Percentiles rank a stretch among this genome's conserved stretches.
Evolutionary conservation across 2,888 invertebrate species (phyloP).

Genomic region (Prostheceraeus crozeri): DNA sequence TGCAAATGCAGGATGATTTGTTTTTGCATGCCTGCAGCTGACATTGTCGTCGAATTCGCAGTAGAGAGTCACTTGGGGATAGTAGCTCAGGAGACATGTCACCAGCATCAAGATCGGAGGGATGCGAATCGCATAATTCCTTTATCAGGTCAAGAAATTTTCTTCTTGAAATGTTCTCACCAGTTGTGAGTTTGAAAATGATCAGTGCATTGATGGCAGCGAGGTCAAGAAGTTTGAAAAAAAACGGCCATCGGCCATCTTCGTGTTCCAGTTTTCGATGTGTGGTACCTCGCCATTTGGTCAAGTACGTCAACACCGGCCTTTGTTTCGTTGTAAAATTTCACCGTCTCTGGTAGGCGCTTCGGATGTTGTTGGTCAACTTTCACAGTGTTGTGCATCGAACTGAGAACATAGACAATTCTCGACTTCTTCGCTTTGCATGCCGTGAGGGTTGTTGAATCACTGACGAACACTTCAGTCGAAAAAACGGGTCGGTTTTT

Average conservation of each 20-base stretch:
- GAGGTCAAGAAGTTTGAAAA: conserved; percentile 7
- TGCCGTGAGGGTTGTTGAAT: conserved; percentile 10
- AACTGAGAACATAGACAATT: conserved; percentile 24
- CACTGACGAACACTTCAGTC: not conserved
- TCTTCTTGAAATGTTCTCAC: conserved; percentile 4
- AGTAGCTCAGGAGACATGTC: not conserved
- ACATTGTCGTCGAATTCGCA: not conserved
- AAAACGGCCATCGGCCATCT: conserved; percentile 15
- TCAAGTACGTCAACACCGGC: conserved; percentile 10
- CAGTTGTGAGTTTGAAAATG: not conserved
- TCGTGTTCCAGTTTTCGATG: not conserved
- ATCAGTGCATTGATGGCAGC: conserved; percentile 10
- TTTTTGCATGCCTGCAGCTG: not conserved
- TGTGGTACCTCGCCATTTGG: conserved; percentile 16
- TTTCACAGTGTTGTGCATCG: conserved; percentile 19
- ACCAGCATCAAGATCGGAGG: not conserved
- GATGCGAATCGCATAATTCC: not conserved
- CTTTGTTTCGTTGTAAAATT: conserved; percentile 32
- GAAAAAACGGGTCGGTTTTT: conserved; percentile 4
- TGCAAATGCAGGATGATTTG: conserved; percentile 9
- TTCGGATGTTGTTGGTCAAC: conserved; percentile 10
- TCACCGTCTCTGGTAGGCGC: not conserved
- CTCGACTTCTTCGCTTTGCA: conserved; percentile 25
- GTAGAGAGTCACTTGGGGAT: not conserved
- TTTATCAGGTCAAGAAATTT: conserved; percentile 1